Evolutionary conservation across 2,888 invertebrate species (phyloP), one percentile per base, ranked within the genome.

Genomic region (Ophion slaviceki): DNA sequence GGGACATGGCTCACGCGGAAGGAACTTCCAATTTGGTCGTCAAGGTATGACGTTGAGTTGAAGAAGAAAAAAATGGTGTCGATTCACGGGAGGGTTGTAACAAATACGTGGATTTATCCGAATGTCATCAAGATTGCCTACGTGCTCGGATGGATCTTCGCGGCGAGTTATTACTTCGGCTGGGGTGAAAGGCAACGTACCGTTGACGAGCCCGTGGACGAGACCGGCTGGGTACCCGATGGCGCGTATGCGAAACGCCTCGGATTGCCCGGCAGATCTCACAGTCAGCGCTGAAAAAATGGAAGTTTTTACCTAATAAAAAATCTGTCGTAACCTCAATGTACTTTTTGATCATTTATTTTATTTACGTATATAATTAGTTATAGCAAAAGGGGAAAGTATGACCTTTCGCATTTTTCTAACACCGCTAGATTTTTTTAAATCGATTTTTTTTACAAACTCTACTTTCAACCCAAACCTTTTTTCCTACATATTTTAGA

Each of bases 171-270:
- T 82, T 92, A 90, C 83, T 91, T 88, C 74, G 80, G 20, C 28
- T 90, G 91, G 90, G 91, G 91, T 10, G 88, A 84, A 4, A 87
- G 86, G 67, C 88, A 90, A 59, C 32, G 77, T 64, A 88, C 88
- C 0, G 76, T 89, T 24, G 84, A 86, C 59, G 84, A 75, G 76
- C 89, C 89, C 0, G 78, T 91, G 8, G 92, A 92, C 71, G 91
- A 91, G 78, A 88, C 90, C 20, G 91, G 91, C 57, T 92, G 92
- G 92, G 89, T 89, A 40, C 89, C 92, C 3, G 90, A 93, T 83
- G 92, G 91, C 45, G 89, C 89, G 20, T 88, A 89, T 4, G 89
- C 89, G 28, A 78, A 47, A 61, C 82, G 80, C 28, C 61, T 80
- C 45, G 59, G 71, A 11, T 24, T 36, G 0, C 32, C 17, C 6